phyloP scores from a whole-genome alignment of 2,113 vertebrate species.

The Craseonycteris thonglongyai region DNA sequence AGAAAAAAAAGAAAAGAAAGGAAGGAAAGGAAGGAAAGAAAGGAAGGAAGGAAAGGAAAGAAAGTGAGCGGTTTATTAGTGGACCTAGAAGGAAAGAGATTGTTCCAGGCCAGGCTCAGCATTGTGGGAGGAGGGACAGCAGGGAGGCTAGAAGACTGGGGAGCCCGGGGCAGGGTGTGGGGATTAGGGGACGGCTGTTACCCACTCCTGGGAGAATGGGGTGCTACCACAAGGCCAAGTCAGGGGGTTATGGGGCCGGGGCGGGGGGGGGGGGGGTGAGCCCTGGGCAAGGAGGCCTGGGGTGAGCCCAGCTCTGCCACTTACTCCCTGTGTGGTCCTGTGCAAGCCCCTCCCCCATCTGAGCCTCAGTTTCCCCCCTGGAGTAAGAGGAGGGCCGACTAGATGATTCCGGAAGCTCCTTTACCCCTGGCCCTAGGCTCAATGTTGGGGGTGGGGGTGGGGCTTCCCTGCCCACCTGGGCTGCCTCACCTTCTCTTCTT shows the following conservation, averaged over 20 bases:
- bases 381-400: neutral
- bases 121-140: neutral
- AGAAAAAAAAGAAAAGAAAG: too few species aligned
- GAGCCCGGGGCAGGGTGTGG: neutral
- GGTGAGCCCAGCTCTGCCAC: neutral
- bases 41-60: too few species aligned
- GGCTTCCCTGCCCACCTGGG: neutral
- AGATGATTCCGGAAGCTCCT: neutral
- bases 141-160: neutral
- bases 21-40: too few species aligned
- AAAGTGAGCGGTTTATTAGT: too few species aligned
- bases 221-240: neutral
- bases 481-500: constrained; percentile 77
- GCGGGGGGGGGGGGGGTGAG: neutral
- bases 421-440: neutral
- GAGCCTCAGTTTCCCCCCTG: neutral
- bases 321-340: neutral
- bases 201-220: neutral
- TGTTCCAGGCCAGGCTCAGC: neutral
- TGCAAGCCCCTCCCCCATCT: neutral
- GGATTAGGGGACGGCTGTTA: neutral
- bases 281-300: neutral
- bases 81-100: neutral
- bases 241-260: neutral
- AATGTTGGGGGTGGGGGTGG: fast-evolving